These are phyloP conservation scores for Ataeniobius toweri DNA, from an alignment of 2,797 vertebrate species.

Conservation along the genomic window DNA sequence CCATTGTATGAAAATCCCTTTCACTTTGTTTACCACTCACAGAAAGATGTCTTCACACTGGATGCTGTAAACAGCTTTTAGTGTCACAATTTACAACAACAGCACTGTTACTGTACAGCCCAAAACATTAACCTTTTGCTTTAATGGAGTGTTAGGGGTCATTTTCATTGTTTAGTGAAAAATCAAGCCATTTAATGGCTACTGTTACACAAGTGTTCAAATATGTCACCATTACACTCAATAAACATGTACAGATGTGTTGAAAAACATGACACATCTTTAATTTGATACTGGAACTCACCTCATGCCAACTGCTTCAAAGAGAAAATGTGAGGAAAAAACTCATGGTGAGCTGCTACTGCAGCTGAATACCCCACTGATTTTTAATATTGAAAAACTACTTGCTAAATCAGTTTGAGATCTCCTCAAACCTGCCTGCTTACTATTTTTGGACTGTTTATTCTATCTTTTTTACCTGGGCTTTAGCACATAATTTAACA, in stretches of 20 bases:
- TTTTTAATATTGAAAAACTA: conserved; percentile 1
- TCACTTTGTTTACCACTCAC: conserved; percentile 14
- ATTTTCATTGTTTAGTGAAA: conserved; percentile 44
- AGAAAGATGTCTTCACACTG: not conserved
- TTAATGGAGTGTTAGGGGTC: conserved; percentile 41
- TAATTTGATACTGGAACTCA: conserved; percentile 31
- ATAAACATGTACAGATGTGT: not conserved
- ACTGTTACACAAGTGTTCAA: not conserved
- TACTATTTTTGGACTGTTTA: not conserved
- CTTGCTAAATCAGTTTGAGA: not conserved
- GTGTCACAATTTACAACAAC: conserved; percentile 18
- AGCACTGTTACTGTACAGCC: not conserved
- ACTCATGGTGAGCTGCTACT: conserved; percentile 11
- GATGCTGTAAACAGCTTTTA: conserved; percentile 1
- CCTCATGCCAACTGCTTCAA: conserved; percentile 29
- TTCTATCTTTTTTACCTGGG: conserved; percentile 13
- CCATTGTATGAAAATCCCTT: conserved; percentile 1
- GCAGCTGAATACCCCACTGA: conserved; percentile 8
- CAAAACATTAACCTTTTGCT: conserved; percentile 31
- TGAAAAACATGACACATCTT: conserved; percentile 9
- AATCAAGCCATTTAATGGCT: conserved; percentile 40
- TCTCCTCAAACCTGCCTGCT: not conserved
- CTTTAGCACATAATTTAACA: conserved; percentile 9
- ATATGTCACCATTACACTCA: not conserved
- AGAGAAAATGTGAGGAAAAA: conserved; percentile 18